phyloP scores from a whole-genome alignment of 1,140 invertebrate species.

The Augochlora pura region DNA sequence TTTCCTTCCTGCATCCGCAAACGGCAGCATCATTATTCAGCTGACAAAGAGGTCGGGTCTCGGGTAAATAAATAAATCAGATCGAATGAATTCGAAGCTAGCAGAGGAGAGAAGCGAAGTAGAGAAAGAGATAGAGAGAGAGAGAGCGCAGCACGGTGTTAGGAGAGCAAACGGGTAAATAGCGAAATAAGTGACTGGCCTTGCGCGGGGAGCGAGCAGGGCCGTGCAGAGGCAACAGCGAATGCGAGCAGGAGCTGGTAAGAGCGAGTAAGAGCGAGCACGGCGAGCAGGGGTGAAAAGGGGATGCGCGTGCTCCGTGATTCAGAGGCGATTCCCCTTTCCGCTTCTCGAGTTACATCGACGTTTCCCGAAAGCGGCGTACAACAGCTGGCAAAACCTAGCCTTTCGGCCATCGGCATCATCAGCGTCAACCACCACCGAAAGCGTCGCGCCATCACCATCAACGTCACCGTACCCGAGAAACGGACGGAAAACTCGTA shows the following conservation, averaged over 20 bases:
- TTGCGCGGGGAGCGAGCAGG: background rate
- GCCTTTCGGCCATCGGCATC: background rate
- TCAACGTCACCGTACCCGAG: background rate
- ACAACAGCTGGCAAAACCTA: constrained; percentile 35
- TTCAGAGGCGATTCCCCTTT: constrained; percentile 7
- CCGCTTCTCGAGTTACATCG: constrained; percentile 29
- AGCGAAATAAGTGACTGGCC: background rate
- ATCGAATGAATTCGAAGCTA: background rate
- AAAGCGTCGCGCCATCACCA: no score
- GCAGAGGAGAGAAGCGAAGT: background rate
- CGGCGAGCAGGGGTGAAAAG: no score
- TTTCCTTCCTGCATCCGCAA: no score
- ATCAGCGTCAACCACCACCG: no score
- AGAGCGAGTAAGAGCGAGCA: no score
- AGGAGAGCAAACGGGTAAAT: background rate
- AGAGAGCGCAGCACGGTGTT: background rate
- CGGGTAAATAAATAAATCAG: no score
- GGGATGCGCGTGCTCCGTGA: background rate
- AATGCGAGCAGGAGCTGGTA: no score
- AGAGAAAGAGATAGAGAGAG: background rate
- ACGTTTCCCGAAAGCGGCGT: constrained; percentile 1
- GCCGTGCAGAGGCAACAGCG: no score
- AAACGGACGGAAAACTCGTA: constrained; percentile 13
- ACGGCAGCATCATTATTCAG: no score
- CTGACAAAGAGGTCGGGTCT: no score